Evolutionary conservation across 2,113 vertebrate genomes (phyloP).

Genomic region (Sebastes fasciatus): DNA sequence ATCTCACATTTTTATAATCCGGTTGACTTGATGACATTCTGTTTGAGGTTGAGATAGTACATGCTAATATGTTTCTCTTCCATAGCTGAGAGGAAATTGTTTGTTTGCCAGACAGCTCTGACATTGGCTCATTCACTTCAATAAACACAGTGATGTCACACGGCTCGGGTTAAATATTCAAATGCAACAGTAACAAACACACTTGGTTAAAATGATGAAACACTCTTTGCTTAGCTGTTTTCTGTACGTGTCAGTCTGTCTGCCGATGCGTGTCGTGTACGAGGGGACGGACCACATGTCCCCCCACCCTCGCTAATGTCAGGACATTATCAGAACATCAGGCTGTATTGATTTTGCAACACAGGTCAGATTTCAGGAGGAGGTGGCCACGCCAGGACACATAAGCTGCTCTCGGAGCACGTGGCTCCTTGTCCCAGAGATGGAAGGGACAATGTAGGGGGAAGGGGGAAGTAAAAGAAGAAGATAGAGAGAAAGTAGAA

Average conservation of each 20-base stretch:
- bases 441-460: slow-evolving; percentile 49
- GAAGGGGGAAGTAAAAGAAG: slow-evolving; percentile 30
- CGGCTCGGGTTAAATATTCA: slow-evolving; percentile 57
- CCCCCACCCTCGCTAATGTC: slow-evolving; percentile 91
- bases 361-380: slow-evolving; percentile 91
- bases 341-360: slow-evolving; percentile 92
- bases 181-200: slow-evolving; percentile 64
- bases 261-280: slow-evolving; percentile 55
- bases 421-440: slow-evolving; percentile 70
- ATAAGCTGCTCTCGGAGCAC: slow-evolving; percentile 80
- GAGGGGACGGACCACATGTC: slow-evolving; percentile 81
- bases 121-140: slow-evolving; percentile 25
- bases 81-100: slow-evolving; percentile 12
- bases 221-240: not conserved
- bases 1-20: slow-evolving; percentile 12
- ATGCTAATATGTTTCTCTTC: slow-evolving; percentile 14
- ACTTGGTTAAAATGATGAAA: slow-evolving; percentile 5
- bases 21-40: slow-evolving; percentile 5
- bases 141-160: slow-evolving; percentile 6
- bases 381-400: slow-evolving; percentile 68
- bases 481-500: slow-evolving; percentile 46
- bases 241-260: not conserved
- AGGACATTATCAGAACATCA: slow-evolving; percentile 94
- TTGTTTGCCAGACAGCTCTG: slow-evolving; percentile 34
- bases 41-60: slow-evolving; percentile 20